phyloP scores from a whole-genome alignment of 2,888 invertebrate species.

The Epinotia demarniana region DNA sequence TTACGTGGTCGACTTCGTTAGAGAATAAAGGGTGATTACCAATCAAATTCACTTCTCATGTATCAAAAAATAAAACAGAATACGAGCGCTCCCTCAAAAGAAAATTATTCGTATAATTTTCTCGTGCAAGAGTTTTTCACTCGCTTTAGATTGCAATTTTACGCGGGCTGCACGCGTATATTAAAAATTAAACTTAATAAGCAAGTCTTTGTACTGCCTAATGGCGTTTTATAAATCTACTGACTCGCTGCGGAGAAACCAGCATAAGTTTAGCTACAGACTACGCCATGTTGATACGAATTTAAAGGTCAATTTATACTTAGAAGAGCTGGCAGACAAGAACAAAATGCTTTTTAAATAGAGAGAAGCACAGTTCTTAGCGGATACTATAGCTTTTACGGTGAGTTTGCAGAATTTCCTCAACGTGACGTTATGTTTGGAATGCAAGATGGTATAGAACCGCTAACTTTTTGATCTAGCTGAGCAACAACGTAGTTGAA shows the following conservation, averaged over 20 bases:
- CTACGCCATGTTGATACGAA: background rate
- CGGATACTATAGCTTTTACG: conserved; percentile 11
- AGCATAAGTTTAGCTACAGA: background rate
- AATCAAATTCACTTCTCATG: background rate
- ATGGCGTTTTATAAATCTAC: background rate
- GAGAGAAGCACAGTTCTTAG: conserved; percentile 8
- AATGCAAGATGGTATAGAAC: background rate
- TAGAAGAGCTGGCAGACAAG: background rate
- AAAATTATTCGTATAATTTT: conserved; percentile 51
- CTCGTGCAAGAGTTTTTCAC: conserved; percentile 56
- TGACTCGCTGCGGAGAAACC: background rate
- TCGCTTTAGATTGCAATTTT: conserved; percentile 77
- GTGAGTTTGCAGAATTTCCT: background rate
- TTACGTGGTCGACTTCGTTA: no score
- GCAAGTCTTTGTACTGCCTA: conserved; percentile 53
- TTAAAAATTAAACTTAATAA: conserved; percentile 84
- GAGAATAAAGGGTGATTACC: no score
- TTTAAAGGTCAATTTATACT: background rate
- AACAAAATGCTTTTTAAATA: background rate
- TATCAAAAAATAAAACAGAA: background rate
- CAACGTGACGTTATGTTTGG: background rate
- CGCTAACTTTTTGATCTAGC: no score
- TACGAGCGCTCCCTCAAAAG: conserved; percentile 20
- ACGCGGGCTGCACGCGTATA: conserved; percentile 78
- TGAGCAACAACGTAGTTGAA: no score